A percentile compares a stretch with the other conserved stretches of the same genome.
Conservation (phyloP, 1,140 invertebrate genomes). For the Agrypnia vestita region DNA sequence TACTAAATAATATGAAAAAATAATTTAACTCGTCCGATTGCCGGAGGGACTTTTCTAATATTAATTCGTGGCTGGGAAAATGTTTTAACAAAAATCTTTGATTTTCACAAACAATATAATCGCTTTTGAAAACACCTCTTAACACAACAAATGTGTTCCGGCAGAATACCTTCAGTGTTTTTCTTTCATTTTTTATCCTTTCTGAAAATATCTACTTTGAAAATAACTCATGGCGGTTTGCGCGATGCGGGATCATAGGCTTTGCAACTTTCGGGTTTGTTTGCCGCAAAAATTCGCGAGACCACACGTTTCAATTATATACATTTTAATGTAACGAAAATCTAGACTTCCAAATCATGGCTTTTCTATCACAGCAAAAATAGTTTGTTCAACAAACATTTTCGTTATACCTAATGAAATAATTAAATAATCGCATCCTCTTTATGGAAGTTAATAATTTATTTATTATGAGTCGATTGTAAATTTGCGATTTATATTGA, state of each 20-base stretch:
- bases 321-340: conserved; percentile 48
- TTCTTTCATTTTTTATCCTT: conserved; percentile 41
- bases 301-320: conserved; percentile 45
- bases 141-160: conserved; percentile 41
- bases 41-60: conserved; percentile 15
- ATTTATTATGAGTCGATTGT: neutral
- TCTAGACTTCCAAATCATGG: conserved; percentile 13
- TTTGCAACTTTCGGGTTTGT: conserved; percentile 42
- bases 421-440: neutral
- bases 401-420: neutral
- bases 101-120: conserved; percentile 51
- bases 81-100: conserved; percentile 45
- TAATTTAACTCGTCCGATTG: conserved; percentile 5
- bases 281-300: conserved; percentile 40
- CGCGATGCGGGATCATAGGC: conserved; percentile 32
- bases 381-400: neutral
- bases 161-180: conserved; percentile 42
- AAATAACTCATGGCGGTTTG: conserved; percentile 42
- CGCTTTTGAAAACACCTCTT: conserved; percentile 45
- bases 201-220: conserved; percentile 33
- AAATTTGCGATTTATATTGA: neutral
- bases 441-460: neutral
- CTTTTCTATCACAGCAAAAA: neutral
- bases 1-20: conserved; percentile 22
- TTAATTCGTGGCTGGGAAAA: conserved; percentile 42